phyloP scores from a whole-genome alignment of 2,113 vertebrate species.

The Cryptoleucopteryx plumbea region DNA sequence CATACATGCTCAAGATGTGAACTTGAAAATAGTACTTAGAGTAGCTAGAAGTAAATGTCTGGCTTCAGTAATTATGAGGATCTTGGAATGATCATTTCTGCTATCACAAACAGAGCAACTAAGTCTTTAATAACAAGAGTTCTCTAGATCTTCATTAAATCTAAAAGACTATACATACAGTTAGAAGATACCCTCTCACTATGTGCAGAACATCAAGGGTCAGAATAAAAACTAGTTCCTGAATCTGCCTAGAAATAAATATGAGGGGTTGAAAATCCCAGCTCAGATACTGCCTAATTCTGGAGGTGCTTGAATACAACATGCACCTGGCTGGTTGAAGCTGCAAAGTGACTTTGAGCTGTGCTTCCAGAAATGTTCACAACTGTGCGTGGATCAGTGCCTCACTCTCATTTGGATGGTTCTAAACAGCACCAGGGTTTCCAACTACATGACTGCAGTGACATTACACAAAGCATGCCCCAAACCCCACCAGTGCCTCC shows the following conservation, averaged over 20 bases:
- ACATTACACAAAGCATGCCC: background rate
- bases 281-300: background rate
- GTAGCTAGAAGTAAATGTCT: background rate
- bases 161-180: background rate
- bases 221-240: background rate
- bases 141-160: background rate
- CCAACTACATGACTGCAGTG: background rate
- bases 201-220: background rate
- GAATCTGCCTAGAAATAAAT: background rate
- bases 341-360: background rate
- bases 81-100: background rate
- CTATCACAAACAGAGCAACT: background rate
- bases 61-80: background rate
- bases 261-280: background rate
- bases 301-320: background rate
- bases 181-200: background rate
- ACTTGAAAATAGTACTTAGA: background rate
- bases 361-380: background rate
- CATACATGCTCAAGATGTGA: background rate
- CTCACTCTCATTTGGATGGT: accelerated
- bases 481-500: background rate
- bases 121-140: background rate
- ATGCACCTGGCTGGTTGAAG: accelerated
- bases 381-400: accelerated
- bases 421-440: background rate